Base-by-base conservation (phyloP, 64 coral and sea anemone genomes). In the Montipora foliosa region DNA sequence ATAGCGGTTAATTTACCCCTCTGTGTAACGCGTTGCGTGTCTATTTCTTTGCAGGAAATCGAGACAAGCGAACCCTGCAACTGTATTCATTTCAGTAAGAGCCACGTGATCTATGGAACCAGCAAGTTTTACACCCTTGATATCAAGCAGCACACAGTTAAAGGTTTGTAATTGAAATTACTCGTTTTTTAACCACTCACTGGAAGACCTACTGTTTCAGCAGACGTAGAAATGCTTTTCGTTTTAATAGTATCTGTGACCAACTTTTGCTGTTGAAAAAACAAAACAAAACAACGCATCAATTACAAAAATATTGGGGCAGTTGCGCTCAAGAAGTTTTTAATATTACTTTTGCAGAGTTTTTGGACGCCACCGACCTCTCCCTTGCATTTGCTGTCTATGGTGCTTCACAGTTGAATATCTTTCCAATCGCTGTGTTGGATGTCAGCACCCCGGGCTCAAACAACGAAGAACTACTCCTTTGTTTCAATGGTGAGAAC, bases 1-100 rank as follows among this genome's bases (percentile, higher is more conserved):
- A 4, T 12, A n/a, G 16, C 15, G 10, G 20, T 15, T 51, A 16
- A 5, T 58, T 74, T 74, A 75, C 37, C 13, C 12, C 4, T 10
- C 11, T 11, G 53, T 57, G 11, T 0, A 57, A 6, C 53, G 11
- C 11, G 24, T 44, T 47, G 49, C 81, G 62, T 77, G 55, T 44
- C 24, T 79, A 15, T 77, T 87, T 66, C n/a, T 55, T 92, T 78
- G 45, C 76, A 95, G 95, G 98, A 99, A 48, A 90, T 99, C 14
- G 98, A 99, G 61, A 99, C 95, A 4, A 91, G 94, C 47, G 98
- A 99, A 14, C 98, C 98, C 15, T 99, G 98, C 82, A 99, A 94
- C 81, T 99, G 98, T 59, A 96, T 99, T 76, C 80, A 96, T 79
- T 99, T 99, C 47, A 83, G 92, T 19, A 88, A 88, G 4, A 86